A percentile compares a stretch with the other conserved stretches of the same genome.
phyloP scores from a whole-genome alignment of 1,140 invertebrate species.

The Lasioglossum baleicum region DNA sequence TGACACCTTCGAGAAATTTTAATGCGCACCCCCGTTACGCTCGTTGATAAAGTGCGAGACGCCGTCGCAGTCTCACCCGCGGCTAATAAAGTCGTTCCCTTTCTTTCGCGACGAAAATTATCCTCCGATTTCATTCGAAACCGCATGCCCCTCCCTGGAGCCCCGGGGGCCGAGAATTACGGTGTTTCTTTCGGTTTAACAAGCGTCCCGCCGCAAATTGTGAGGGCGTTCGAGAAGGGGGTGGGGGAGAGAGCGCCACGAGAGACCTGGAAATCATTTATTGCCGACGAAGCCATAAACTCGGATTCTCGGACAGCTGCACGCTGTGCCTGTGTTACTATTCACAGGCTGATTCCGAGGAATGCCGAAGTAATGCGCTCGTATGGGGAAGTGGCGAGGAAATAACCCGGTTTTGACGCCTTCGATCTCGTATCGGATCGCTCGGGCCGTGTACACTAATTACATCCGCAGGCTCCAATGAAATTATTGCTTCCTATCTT shows the following conservation, averaged over 20 bases:
- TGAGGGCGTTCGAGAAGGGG: neutral
- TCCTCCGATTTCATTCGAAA: constrained; percentile 6
- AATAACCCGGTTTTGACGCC: neutral
- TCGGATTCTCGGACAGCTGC: neutral
- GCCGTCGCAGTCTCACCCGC: constrained; percentile 17
- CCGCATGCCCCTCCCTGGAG: neutral
- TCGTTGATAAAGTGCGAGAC: constrained; percentile 26
- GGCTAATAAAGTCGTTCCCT: constrained; percentile 10
- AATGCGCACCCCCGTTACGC: constrained; percentile 17
- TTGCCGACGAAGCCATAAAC: neutral
- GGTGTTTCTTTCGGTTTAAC: neutral
- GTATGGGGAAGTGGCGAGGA: neutral
- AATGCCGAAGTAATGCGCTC: neutral
- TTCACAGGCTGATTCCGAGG: neutral
- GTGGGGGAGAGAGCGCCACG: neutral
- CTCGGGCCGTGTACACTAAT: neutral
- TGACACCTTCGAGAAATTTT: constrained; percentile 53
- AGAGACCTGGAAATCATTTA: constrained; percentile 7
- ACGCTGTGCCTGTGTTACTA: neutral
- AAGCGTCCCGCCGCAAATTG: neutral
- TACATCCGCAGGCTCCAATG: neutral
- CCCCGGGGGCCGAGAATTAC: neutral
- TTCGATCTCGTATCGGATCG: neutral
- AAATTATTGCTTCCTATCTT: no score
- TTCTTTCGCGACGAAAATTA: neutral